These are phyloP conservation scores for Ceratitis capitata DNA, from an alignment of 1,140 invertebrate species.

Conservation along the genomic window DNA sequence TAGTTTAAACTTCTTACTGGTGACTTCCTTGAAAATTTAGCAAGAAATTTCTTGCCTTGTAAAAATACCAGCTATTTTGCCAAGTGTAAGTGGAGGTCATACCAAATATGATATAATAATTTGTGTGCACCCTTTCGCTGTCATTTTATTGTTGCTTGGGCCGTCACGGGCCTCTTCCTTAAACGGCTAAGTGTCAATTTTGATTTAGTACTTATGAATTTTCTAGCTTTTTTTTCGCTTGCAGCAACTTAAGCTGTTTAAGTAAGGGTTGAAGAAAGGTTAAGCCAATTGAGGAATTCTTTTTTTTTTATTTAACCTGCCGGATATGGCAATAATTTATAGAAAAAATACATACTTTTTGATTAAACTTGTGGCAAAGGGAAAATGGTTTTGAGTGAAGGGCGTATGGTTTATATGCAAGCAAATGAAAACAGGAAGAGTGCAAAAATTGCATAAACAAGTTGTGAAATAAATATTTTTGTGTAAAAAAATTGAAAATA, in stretches of 20 bases:
- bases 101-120: constrained; percentile 9
- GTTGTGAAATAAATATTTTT: not conserved
- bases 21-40: too few species aligned
- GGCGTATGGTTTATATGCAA: not conserved
- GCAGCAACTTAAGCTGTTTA: too few species aligned
- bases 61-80: not conserved
- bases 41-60: not conserved
- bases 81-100: not conserved
- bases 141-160: not conserved
- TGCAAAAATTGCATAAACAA: not conserved
- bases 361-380: not conserved
- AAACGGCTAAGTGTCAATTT: constrained; percentile 38
- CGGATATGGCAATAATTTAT: not conserved
- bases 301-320: not conserved
- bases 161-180: too few species aligned
- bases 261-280: not conserved
- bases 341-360: not conserved
- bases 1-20: too few species aligned
- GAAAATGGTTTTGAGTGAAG: not conserved
- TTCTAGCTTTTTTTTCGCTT: not conserved
- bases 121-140: not conserved
- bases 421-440: not conserved
- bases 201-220: constrained; percentile 38
- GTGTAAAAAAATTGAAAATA: not conserved
- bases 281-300: not conserved